phyloP scores from a whole-genome alignment of 2,113 vertebrate species.

The Oreocharis arfaki region DNA sequence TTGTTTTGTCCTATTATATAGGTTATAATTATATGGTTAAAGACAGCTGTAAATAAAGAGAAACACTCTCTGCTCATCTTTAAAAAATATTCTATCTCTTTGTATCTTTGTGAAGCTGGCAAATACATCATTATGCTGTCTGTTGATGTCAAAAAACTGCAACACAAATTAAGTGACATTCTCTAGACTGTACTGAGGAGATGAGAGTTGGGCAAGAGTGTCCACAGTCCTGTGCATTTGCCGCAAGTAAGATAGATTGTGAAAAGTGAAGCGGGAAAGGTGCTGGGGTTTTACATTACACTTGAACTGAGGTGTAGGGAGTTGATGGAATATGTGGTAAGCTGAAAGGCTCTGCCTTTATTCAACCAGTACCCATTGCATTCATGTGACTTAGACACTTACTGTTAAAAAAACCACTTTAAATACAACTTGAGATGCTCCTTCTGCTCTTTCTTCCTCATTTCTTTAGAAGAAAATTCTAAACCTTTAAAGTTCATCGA shows the following conservation, averaged over 20 bases:
- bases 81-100: background rate
- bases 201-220: background rate
- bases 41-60: background rate
- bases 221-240: background rate
- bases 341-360: background rate
- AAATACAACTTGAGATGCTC: background rate
- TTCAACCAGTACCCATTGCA: background rate
- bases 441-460: background rate
- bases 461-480: background rate
- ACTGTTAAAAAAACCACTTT: background rate
- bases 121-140: background rate
- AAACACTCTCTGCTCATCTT: background rate
- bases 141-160: background rate
- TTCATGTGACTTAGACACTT: background rate
- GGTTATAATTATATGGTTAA: background rate
- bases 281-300: background rate
- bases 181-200: background rate
- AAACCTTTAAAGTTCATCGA: background rate
- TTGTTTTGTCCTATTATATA: background rate
- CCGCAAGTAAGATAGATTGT: background rate
- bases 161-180: background rate
- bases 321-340: background rate
- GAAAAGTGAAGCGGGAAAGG: background rate
- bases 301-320: background rate
- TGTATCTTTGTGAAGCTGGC: background rate